Base-by-base conservation (phyloP, 1,140 invertebrate genomes). In the Solenopsis invicta region DNA sequence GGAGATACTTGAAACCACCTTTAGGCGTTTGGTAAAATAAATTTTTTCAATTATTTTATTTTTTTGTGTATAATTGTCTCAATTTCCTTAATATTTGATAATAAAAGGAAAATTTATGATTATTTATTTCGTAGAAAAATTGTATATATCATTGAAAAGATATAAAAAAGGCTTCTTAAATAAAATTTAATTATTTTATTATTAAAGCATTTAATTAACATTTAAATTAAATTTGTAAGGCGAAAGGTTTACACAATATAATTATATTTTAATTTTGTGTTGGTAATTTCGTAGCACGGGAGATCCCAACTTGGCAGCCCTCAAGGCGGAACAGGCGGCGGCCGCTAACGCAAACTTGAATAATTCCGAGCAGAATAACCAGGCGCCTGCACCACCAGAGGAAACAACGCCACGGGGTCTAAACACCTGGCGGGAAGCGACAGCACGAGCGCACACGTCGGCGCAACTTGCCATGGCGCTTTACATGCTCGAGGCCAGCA, bases 1-100 rank as follows among this genome's bases (percentile, higher is more conserved):
- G 98, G 85, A 95, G 99, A 89, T 99, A 99, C 94, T 95, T 99
- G 54, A 99, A 99, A 95, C 98, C 98, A 87, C 99, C 99, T 45
- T 96, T 99, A 24, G 98, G 98, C 69, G 96, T 97, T 87, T 97
- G 96, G 97, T 97, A 95, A 96, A 94, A 75, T 78, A 52, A 41
- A 10, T 21, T 37, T 34, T 37, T 24, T 86, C 4, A 50, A 45
- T 77, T 85, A 52, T 66, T 41, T 37, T 3, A 34, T 45, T 37
- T 81, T 59, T 41, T 80, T 52, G 6, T 52, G 37, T 12, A 4
- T 6, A 41, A 75, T 1, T 21, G 16, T 61, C 24, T 50, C 8
- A 18, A 61, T 62, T 24, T 45, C 13, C 41, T 56, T 21, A 18
- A 21, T 5, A 62, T 41, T 29, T 8, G 0, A 9, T 59, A 3